Evolutionary conservation across 2,113 vertebrate genomes (phyloP), one percentile per base, ranked within the genome.

Genomic region (Eulemur rufifrons): DNA sequence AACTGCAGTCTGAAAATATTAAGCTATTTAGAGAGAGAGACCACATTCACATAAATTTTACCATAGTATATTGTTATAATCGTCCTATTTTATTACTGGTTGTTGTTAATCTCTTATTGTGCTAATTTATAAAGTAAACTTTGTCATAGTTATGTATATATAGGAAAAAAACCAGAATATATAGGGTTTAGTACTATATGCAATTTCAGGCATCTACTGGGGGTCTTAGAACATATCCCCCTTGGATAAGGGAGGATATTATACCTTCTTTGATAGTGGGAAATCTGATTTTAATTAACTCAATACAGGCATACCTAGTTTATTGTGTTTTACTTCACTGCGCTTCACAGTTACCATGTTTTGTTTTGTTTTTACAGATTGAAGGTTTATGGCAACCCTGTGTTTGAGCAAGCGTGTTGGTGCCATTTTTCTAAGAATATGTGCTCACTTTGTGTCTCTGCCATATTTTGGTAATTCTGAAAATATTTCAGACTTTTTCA

Each of bases 271-370:
- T 78, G 63, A 37, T 42, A 37, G 69, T 66, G 37, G 85, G 47
- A 92, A 95, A 74, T 54, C 32, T 86, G 90, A 21, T 59, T 88
- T 66, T 61, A 42, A 42, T 88, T 92, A 84, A 78, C 13, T 42
- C 2, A 84, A 3, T 93, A 18, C 87, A 50, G 37, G 69, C 69
- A 27, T 73, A 73, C 21, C 23, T 73, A 27, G 21, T 69, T 71
- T 42, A 73, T 42, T 73, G 37, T 42, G 23, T 39, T 73, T 73
- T 21, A 23, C 37, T 76, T 68, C 54, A 73, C 66, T 73, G 21
- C 21, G 6, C 69, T 73, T 73, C 13, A 12, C 21, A 73, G 37
- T 25, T 13, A 73, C 23, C 23, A 23, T 71, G 5, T 71, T 39
- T 71, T 56, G 6, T 56, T 56, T 21, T 59, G 39, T 39, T 71